These are phyloP conservation scores for Oryzias woworae DNA, from an alignment of 2,113 vertebrate genomes.

Conservation along the genomic window DNA sequence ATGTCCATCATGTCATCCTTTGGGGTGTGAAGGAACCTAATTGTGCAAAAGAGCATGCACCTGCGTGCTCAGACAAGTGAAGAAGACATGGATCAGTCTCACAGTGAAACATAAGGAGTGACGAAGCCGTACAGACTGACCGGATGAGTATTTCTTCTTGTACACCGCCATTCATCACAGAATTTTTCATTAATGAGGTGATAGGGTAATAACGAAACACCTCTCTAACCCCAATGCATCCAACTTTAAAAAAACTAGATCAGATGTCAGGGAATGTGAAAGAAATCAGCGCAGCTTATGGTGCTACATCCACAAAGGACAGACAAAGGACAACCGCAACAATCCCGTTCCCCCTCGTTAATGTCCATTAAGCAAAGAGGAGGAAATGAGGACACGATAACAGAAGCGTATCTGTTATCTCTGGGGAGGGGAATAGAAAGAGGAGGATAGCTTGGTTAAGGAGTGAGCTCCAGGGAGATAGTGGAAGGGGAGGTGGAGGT, in stretches of 20 bases:
- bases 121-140: background rate
- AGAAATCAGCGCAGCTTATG: constrained; percentile 3
- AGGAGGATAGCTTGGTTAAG: constrained; percentile 9
- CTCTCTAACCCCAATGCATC: too few species aligned
- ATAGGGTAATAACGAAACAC: constrained; percentile 22
- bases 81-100: constrained; percentile 7
- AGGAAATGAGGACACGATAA: constrained; percentile 17
- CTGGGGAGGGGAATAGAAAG: constrained; percentile 30
- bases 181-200: constrained; percentile 13
- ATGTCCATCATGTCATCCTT: too few species aligned
- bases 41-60: background rate
- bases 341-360: constrained; percentile 22
- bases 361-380: background rate
- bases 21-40: background rate
- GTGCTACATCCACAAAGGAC: constrained; percentile 13
- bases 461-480: constrained; percentile 39
- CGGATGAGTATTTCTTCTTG: background rate
- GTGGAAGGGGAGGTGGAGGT: constrained; percentile 34
- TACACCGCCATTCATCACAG: constrained; percentile 18
- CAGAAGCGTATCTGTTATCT: constrained; percentile 28
- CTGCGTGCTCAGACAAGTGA: constrained; percentile 10
- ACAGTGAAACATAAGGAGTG: constrained; percentile 6
- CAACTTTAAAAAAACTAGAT: too few species aligned
- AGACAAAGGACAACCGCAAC: constrained; percentile 29
- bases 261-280: constrained; percentile 6